A percentile compares a stretch with the other conserved stretches of the same genome.
Evolutionary conservation across 1,140 invertebrate genomes (phyloP).

Genomic region (Temnothorax longispinosus): DNA sequence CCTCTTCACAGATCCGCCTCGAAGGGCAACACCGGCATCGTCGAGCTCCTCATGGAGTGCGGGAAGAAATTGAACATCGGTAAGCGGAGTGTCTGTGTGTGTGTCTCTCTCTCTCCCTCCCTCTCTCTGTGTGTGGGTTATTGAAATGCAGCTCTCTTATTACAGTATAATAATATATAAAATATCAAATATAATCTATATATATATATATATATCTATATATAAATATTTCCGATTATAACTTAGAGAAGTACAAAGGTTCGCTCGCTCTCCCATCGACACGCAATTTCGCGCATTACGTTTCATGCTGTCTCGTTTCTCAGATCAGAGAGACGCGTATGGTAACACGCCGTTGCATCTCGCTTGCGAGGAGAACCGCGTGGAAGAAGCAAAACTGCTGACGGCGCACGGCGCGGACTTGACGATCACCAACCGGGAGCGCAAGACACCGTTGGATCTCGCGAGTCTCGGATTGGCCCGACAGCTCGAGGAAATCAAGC

Average conservation of each 20-base stretch:
- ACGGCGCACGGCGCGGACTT: constrained; percentile 89
- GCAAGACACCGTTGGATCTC: constrained; percentile 90
- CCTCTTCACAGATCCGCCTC: constrained; percentile 94
- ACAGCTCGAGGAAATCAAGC: constrained; percentile 74
- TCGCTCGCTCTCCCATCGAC: constrained; percentile 5
- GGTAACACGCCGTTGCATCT: constrained; percentile 93
- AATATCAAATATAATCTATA: constrained; percentile 62
- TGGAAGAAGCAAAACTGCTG: constrained; percentile 89
- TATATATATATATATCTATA: constrained; percentile 32
- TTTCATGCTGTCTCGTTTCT: constrained; percentile 43
- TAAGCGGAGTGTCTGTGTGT: constrained; percentile 17
- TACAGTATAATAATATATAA: constrained; percentile 58
- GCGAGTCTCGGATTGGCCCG: constrained; percentile 84
- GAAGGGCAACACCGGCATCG: constrained; percentile 91
- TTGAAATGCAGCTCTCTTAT: constrained; percentile 41
- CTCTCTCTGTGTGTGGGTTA: neutral
- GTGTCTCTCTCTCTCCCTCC: neutral
- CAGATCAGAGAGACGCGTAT: constrained; percentile 88
- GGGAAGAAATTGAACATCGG: constrained; percentile 83
- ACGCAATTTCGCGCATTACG: constrained; percentile 26
- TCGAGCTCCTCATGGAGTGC: constrained; percentile 89
- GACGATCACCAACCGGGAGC: constrained; percentile 89
- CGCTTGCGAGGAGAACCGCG: constrained; percentile 93
- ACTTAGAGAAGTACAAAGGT: constrained; percentile 37
- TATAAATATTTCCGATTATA: constrained; percentile 53